Conservation (phyloP, 2,797 vertebrate genomes). For the Linurgus olivaceus region DNA sequence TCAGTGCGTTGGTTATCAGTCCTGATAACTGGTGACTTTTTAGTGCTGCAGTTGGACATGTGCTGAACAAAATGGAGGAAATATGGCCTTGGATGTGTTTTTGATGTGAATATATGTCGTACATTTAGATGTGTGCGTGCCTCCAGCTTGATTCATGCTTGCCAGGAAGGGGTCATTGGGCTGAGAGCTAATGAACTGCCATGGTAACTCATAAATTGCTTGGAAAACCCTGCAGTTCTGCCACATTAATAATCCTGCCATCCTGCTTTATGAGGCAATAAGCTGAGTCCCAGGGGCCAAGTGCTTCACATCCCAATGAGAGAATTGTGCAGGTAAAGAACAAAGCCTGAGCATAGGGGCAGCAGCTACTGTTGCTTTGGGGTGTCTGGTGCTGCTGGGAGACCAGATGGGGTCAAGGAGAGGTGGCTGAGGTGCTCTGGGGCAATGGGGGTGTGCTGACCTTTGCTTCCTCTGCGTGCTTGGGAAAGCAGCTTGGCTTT, state of each 20-base stretch:
- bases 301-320: background rate
- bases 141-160: background rate
- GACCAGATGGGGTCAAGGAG: background rate
- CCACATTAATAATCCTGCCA: constrained; percentile 45
- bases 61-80: background rate
- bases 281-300: background rate
- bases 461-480: background rate
- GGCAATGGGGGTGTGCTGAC: background rate
- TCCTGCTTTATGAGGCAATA: constrained; percentile 50
- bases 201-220: constrained; percentile 45
- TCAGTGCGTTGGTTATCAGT: background rate
- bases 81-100: background rate
- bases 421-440: background rate
- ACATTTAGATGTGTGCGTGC: background rate
- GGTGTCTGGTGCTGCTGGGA: background rate
- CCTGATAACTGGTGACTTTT: background rate
- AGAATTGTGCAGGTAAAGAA: background rate
- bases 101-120: background rate
- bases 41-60: background rate
- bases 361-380: background rate
- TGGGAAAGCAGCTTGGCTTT: background rate
- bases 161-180: background rate
- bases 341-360: background rate
- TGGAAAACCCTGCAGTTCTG: constrained; percentile 40
- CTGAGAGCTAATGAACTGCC: constrained; percentile 41